Percentiles rank a stretch among this genome's conserved stretches.
Evolutionary conservation across 2,888 invertebrate genomes (phyloP).

Genomic region (Xanthia togata): DNA sequence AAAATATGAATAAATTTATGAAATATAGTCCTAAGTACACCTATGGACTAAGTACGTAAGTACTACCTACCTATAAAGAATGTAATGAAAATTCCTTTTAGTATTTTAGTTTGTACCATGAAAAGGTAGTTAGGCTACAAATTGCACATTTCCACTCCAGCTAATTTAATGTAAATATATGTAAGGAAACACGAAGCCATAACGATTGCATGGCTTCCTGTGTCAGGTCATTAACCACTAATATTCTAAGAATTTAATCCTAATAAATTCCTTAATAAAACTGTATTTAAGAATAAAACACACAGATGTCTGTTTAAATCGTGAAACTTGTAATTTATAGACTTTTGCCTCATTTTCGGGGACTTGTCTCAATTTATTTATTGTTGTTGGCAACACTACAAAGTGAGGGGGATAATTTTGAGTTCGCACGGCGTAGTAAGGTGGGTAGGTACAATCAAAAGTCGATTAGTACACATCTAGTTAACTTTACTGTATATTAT

Average conservation of each 20-base stretch:
- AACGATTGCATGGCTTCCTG: slow-evolving; percentile 58
- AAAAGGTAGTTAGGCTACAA: slow-evolving; percentile 35
- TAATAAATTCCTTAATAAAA: slow-evolving; percentile 43
- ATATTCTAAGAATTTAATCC: slow-evolving; percentile 53
- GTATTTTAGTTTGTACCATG: slow-evolving; percentile 34
- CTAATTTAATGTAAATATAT: slow-evolving; percentile 56
- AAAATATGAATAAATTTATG: not conserved
- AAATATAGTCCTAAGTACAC: not conserved
- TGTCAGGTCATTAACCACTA: slow-evolving; percentile 56
- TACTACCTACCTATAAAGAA: not conserved
- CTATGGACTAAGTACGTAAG: too few species aligned
- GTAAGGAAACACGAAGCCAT: slow-evolving; percentile 48
- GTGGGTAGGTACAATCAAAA: slow-evolving; percentile 58
- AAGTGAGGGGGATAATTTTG: slow-evolving; percentile 36
- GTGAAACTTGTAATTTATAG: slow-evolving; percentile 39
- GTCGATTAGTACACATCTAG: slow-evolving; percentile 53
- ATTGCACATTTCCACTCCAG: slow-evolving; percentile 47
- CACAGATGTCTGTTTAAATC: slow-evolving; percentile 27
- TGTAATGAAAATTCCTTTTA: slow-evolving; percentile 11
- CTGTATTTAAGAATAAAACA: slow-evolving; percentile 36
- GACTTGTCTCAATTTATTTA: slow-evolving; percentile 56
- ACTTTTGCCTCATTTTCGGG: slow-evolving; percentile 25
- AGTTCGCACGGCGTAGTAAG: slow-evolving; percentile 49
- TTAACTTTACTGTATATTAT: slow-evolving; percentile 60
- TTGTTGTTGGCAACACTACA: slow-evolving; percentile 58